phyloP scores from a whole-genome alignment of 2,113 vertebrate genomes.

The Zosterops hypoxanthus region DNA sequence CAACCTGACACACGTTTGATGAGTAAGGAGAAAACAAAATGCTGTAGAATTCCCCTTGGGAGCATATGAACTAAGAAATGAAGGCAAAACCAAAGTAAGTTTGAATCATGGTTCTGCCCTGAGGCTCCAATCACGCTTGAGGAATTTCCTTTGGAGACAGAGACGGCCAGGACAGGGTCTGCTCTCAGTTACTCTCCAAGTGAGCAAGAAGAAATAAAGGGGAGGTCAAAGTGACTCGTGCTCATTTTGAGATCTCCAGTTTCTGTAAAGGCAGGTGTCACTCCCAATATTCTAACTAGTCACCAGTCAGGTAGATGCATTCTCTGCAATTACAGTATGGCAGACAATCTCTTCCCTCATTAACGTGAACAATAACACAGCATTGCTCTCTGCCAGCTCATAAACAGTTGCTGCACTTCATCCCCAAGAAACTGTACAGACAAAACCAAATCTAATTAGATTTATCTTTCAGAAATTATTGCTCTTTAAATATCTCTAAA shows the following conservation, averaged over 20 bases:
- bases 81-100: background rate
- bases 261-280: background rate
- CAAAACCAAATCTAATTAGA: slow-evolving; percentile 1
- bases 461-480: background rate
- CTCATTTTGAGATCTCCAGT: background rate
- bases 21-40: background rate
- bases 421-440: background rate
- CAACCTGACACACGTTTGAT: background rate
- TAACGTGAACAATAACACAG: background rate
- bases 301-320: background rate
- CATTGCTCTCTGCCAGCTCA: slow-evolving; percentile 2
- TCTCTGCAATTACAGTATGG: background rate
- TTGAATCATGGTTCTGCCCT: background rate
- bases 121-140: background rate
- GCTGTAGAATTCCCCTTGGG: background rate
- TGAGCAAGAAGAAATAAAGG: background rate
- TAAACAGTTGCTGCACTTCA: background rate
- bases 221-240: background rate
- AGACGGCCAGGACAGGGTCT: background rate
- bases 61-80: background rate
- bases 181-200: background rate
- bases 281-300: background rate
- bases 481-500: background rate
- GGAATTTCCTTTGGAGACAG: background rate
- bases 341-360: slow-evolving; percentile 8